These are phyloP conservation scores for Cosmopolites sordidus DNA, from an alignment of 2,888 invertebrate genomes.

Conservation along the genomic window DNA sequence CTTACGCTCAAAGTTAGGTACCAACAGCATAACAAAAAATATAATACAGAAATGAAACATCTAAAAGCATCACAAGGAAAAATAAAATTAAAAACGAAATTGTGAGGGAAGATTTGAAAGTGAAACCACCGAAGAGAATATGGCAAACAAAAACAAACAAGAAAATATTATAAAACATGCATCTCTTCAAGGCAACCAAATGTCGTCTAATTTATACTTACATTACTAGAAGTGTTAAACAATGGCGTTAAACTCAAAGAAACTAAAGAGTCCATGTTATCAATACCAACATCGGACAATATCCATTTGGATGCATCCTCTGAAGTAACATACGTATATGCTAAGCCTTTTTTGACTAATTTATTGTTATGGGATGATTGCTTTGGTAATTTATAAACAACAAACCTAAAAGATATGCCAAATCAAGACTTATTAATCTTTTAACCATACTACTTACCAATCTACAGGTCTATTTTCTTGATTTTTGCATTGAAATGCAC, in stretches of 20 bases:
- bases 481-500: constrained; percentile 50
- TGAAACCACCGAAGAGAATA: too few relatives aligned
- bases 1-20: too few relatives aligned
- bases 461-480: constrained; percentile 64
- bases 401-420: constrained; percentile 59
- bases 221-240: not conserved
- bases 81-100: too few relatives aligned
- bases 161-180: too few relatives aligned
- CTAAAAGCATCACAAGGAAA: too few relatives aligned
- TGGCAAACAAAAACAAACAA: too few relatives aligned
- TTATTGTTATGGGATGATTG: constrained; percentile 50
- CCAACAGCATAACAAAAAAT: too few relatives aligned
- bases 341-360: constrained; percentile 57
- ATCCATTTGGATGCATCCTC: constrained; percentile 60
- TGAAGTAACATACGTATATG: constrained; percentile 68
- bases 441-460: constrained; percentile 63
- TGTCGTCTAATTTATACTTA: not conserved
- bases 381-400: constrained; percentile 75
- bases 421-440: too few relatives aligned
- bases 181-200: too few relatives aligned
- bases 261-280: constrained; percentile 60
- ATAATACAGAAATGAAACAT: too few relatives aligned
- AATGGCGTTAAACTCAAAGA: constrained; percentile 55
- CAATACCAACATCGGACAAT: constrained; percentile 61
- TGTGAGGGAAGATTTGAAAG: too few relatives aligned